A percentile compares a stretch with the other conserved stretches of the same genome.
Conservation (phyloP, 2,113 vertebrate species). For the Chroicocephalus ridibundus region DNA sequence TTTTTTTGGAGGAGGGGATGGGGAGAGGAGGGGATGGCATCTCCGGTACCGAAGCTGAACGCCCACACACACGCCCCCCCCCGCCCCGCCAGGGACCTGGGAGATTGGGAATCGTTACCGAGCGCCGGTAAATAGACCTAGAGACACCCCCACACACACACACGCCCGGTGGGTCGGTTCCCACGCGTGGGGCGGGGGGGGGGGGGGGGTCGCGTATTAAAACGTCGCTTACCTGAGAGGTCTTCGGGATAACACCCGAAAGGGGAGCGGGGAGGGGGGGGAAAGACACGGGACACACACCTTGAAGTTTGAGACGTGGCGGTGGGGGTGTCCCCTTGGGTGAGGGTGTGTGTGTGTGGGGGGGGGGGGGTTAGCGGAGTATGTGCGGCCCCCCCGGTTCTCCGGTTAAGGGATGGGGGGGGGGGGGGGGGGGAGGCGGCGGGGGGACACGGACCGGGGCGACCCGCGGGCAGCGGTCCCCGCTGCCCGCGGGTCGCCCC, state of each 20-base stretch:
- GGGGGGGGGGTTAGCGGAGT: too few species aligned
- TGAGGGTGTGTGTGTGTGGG: neutral
- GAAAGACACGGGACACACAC: too few species aligned
- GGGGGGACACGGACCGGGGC: too few species aligned
- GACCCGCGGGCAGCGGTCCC: too few species aligned
- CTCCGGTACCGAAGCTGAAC: too few species aligned
- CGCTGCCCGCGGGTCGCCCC: too few species aligned
- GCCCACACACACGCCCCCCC: too few species aligned
- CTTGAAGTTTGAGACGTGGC: neutral
- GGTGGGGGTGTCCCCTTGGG: neutral
- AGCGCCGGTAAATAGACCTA: neutral
- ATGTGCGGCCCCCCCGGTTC: too few species aligned
- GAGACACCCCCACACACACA: neutral
- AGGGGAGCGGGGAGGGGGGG: too few species aligned
- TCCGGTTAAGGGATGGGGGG: too few species aligned
- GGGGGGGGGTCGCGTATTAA: neutral
- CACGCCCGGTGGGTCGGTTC: neutral
- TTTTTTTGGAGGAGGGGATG: neutral
- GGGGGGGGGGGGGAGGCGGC: too few species aligned
- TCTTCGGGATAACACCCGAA: neutral
- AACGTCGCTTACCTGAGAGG: slow-evolving; percentile 42
- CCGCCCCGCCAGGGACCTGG: neutral
- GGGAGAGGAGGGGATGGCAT: neutral
- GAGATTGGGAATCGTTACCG: neutral
- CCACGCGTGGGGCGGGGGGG: neutral